These are phyloP conservation scores for Cassiopea andromeda DNA, from an alignment of 30 jellyfish, hydroid and myxozoan species.

Conservation along the genomic window DNA sequence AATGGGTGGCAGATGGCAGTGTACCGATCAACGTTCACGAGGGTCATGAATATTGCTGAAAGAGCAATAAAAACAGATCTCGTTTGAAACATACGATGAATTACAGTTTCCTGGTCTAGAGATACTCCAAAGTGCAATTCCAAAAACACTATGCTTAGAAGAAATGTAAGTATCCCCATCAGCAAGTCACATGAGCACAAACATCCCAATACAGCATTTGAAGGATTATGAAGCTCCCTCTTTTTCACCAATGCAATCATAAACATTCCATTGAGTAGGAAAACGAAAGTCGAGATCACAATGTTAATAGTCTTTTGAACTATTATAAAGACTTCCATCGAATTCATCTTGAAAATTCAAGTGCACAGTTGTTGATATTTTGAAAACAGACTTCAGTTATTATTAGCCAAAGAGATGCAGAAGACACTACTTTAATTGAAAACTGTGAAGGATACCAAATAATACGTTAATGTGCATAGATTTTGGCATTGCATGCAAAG, in stretches of 20 bases:
- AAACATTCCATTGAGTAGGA: conserved; percentile 6
- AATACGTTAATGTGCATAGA: too few species aligned
- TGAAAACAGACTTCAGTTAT: too few species aligned
- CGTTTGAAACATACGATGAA: neutral
- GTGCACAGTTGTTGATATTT: too few species aligned
- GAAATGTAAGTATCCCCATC: conserved; percentile 5
- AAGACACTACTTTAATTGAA: too few species aligned
- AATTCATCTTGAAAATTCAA: neutral
- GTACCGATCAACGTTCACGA: neutral
- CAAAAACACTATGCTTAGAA: neutral
- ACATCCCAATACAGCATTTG: conserved; percentile 42
- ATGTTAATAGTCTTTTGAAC: neutral
- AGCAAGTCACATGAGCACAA: conserved; percentile 25
- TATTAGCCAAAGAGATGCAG: too few species aligned
- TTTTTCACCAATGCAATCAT: conserved; percentile 3
- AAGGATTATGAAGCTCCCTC: conserved; percentile 40
- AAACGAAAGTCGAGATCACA: neutral
- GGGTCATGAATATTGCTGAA: neutral
- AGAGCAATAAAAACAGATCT: neutral
- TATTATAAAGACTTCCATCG: neutral
- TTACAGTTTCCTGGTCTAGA: neutral
- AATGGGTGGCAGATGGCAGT: conserved; percentile 4
- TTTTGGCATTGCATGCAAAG: too few species aligned
- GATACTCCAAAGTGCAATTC: neutral
- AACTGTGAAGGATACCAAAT: too few species aligned